Base-by-base conservation (phyloP, 1,140 invertebrate species). In the Pantala flavescens region DNA sequence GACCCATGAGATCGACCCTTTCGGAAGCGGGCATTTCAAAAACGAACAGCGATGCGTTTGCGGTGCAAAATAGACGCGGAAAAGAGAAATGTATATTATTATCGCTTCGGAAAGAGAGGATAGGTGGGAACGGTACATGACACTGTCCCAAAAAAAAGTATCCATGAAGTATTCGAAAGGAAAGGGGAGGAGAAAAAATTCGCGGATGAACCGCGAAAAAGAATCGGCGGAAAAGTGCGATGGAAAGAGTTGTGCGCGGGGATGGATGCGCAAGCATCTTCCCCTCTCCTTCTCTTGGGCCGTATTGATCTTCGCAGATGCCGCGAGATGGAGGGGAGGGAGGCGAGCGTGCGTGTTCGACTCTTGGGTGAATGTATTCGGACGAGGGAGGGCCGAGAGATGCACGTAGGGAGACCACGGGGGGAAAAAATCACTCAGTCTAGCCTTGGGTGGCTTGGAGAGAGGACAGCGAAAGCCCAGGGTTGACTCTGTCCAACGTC, bases 361-460 rank as follows among this genome's bases (percentile, higher is more conserved):
- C 16, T 63, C 49, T 16, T 63, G 49, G 49, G 49, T 19, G 49
- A 21, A 16, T 19, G 49, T 16, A 21, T 63, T 19, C 5, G 49
- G 49, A 63, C 16, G 49, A 63, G n/a, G 49, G 49, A 21, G 49
- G 49, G 49, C 3, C 3, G 2, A 36, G 28, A 36, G 28, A 36
- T 36, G 28, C 28, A 21, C 12, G 49, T 16, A 63, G 49, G 49
- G 49, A 63, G 49, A 63, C 49, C 49, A 63, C 49, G 49, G 49
- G 49, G 49, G 49, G 49, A 63, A 36, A 63, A 63, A 63, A 63
- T 63, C 49, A 63, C 49, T 63, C 49, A 63, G 49, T 63, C 49
- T 63, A 63, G 49, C 49, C 49, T 63, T 63, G 49, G 49, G 49
- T 63, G 49, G 49, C 49, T 63, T 63, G 49, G 49, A 63, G 49